These are phyloP conservation scores for Acleris emargana DNA, from an alignment of 2,888 invertebrate species.

Conservation along the genomic window DNA sequence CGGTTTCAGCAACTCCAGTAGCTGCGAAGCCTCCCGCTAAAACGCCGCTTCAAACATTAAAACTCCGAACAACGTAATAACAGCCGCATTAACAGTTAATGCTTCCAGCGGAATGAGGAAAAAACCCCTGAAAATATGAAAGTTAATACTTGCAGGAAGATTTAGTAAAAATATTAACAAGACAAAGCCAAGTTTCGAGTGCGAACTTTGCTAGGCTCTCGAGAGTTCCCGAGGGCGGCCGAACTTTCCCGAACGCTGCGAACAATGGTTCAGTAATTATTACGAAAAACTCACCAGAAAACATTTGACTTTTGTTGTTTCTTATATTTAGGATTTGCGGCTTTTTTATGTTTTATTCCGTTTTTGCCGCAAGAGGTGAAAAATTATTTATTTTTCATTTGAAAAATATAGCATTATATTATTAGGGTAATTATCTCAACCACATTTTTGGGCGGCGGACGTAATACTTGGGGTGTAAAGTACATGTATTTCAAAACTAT, in stretches of 20 bases:
- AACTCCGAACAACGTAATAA: constrained; percentile 10
- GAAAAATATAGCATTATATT: too few relatives aligned
- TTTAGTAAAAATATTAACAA: constrained; percentile 18
- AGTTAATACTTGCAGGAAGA: constrained; percentile 11
- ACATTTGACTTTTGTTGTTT: constrained; percentile 15
- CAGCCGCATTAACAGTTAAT: constrained; percentile 8
- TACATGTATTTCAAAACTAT: too few relatives aligned
- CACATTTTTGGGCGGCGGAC: too few relatives aligned
- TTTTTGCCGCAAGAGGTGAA: not conserved
- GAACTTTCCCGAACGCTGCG: constrained; percentile 10
- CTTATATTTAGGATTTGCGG: constrained; percentile 5
- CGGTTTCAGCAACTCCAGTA: too few relatives aligned
- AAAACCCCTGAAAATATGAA: constrained; percentile 11
- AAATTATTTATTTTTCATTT: not conserved
- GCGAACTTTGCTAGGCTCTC: constrained; percentile 12
- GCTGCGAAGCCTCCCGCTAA: too few relatives aligned
- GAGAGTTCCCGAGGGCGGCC: constrained; percentile 9
- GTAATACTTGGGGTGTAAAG: too few relatives aligned
- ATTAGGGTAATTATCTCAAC: too few relatives aligned
- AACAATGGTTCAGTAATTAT: constrained; percentile 17
- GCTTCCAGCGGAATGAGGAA: constrained; percentile 8
- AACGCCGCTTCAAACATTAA: not conserved
- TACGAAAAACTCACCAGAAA: constrained; percentile 4
- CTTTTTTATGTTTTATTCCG: not conserved
- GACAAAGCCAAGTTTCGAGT: constrained; percentile 16